Base-by-base conservation (phyloP, 2,888 invertebrate genomes). In the Meteorus cinctellus region DNA sequence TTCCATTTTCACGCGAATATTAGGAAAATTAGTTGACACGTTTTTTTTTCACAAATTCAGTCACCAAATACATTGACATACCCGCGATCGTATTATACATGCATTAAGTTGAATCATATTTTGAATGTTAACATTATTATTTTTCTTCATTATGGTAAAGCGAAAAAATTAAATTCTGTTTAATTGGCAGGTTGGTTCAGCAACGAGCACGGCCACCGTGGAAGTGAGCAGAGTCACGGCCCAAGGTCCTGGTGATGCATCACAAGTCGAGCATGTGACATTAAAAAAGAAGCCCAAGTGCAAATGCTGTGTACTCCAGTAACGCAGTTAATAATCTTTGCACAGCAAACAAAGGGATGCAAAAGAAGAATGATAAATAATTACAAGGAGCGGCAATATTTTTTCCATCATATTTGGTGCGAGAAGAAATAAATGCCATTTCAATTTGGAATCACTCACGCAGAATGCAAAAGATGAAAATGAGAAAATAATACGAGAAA, bases 281-380 rank as follows among this genome's bases (percentile, higher is more conserved):
- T 94, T 97, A 89, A 97, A 97, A 92, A 97, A 97, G 93, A 97
- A 97, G 92, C 96, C 96, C 91, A 97, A 96, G 92, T 97, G 97
- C 94, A 95, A 96, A 90, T 97, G 97, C 92, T 97, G 97, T 92
- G 96, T 96, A 90, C 93, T 97, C 90, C 96, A 97, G 94, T 97
- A 96, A 93, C 82, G 81, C 77, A 80, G 67, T 76, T 24, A 48
- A 14, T 27, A 31, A 12, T 45, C 12, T 41, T 41, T 24, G 19
- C n/a, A 10, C 24, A 45, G 24, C 45, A 4, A 41, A 27, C 10
- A 24, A 36, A 68, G 31, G 48, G 51, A 62, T 48, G 19, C 27
- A 4, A 55, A 19, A 55, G 6, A 31, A 16, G 48, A 70, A 55
- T 31, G 14, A 24, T 41, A 59, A 31, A 19, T 55, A 69, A 14